Conservation (phyloP, 2,113 vertebrate genomes). For the Colius striatus region DNA sequence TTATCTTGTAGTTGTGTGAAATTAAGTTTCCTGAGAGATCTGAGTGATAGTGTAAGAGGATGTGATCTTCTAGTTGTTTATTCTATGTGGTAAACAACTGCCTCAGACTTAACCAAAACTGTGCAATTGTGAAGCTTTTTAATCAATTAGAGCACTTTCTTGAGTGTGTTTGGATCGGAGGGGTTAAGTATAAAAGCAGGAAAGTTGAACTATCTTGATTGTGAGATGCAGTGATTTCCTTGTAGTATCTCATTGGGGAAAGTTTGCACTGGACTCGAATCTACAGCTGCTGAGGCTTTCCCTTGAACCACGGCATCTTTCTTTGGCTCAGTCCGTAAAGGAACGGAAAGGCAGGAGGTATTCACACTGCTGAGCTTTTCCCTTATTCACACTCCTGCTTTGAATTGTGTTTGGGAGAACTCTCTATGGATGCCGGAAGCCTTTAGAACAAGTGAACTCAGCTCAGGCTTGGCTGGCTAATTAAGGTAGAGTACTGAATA, state of each 20-base stretch:
- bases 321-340: neutral
- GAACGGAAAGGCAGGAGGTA: neutral
- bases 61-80: neutral
- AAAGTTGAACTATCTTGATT: neutral
- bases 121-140: neutral
- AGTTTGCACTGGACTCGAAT: fast-evolving
- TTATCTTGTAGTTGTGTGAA: neutral
- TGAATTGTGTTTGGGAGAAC: conserved; percentile 8
- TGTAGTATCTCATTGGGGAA: neutral
- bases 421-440: neutral
- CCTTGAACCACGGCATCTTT: neutral
- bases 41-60: neutral
- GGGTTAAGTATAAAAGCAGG: neutral
- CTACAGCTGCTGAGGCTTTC: neutral
- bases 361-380: neutral
- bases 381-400: neutral
- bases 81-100: neutral
- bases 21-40: neutral
- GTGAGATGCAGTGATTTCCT: neutral
- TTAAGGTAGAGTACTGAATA: neutral
- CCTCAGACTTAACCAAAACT: neutral
- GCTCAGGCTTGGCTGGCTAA: neutral
- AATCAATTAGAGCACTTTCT: neutral
- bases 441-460: neutral
- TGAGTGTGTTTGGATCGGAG: fast-evolving